Percentiles rank a stretch among this genome's conserved stretches.
Conservation (phyloP, 2,888 invertebrate genomes). For the Microctonus hyperodae region DNA sequence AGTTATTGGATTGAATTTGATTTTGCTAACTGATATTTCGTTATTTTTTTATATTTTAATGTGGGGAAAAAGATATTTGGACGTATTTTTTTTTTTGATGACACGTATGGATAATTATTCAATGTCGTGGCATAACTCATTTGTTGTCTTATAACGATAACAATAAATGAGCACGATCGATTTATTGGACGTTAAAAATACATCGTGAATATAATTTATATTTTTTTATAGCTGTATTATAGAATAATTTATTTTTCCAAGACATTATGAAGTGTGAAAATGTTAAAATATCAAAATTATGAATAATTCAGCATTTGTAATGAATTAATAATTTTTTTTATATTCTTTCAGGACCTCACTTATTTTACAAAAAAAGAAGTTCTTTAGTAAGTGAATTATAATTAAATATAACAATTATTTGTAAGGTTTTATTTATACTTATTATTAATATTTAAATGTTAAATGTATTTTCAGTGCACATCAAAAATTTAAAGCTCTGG, state of each 20-base stretch:
- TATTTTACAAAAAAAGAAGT: slow-evolving; percentile 95
- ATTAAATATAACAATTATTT: neutral
- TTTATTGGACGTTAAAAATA: neutral
- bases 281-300: neutral
- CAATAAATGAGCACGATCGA: neutral
- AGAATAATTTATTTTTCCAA: too few species aligned
- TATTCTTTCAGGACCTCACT: slow-evolving; percentile 79
- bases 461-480: slow-evolving; percentile 73
- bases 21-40: too few species aligned
- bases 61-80: too few species aligned
- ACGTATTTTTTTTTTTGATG: neutral
- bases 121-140: too few species aligned
- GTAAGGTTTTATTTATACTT: neutral
- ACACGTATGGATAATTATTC: too few species aligned
- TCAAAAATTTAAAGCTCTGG: slow-evolving; percentile 86
- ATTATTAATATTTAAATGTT: slow-evolving; percentile 17
- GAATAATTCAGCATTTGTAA: too few species aligned
- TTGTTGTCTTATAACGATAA: too few species aligned
- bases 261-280: neutral
- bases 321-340: slow-evolving; percentile 29
- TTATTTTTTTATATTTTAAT: too few species aligned
- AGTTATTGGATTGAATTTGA: neutral
- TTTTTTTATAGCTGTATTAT: too few species aligned
- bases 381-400: slow-evolving; percentile 74
- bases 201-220: too few species aligned